Evolutionary conservation across 2,888 invertebrate species (phyloP).

Genomic region (Lasioglossum oenotherae): DNA sequence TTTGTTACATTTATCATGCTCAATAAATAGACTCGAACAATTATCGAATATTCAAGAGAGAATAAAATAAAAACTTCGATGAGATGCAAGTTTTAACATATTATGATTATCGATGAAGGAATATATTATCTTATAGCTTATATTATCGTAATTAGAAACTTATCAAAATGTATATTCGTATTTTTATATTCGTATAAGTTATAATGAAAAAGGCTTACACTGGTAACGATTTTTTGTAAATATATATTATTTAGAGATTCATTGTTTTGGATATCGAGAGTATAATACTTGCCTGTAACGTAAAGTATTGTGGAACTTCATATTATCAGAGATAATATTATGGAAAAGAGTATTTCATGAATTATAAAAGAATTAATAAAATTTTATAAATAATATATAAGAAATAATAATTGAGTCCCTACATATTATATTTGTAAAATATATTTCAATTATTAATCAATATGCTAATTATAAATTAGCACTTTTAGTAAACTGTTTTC

Average conservation of each 20-base stretch:
- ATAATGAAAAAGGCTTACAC: neutral
- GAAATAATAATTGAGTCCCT: neutral
- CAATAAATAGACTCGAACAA: neutral
- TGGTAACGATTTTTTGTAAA: neutral
- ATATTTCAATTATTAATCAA: too few relatives aligned
- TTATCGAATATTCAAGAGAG: neutral
- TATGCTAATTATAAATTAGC: neutral
- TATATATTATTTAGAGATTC: neutral
- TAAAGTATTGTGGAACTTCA: neutral
- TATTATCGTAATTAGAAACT: neutral
- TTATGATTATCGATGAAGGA: neutral
- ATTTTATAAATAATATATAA: too few relatives aligned
- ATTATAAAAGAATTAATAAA: too few relatives aligned
- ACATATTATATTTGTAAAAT: neutral
- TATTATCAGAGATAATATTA: neutral
- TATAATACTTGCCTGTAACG: neutral
- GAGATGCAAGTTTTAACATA: neutral
- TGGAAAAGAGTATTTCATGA: neutral
- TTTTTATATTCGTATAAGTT: neutral
- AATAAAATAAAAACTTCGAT: neutral
- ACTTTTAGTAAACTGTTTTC: neutral
- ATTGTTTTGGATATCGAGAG: neutral
- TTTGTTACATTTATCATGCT: neutral
- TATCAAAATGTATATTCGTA: neutral
- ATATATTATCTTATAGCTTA: neutral